phyloP scores from a whole-genome alignment of 64 coral and sea anemone genomes.

The Astreopora myriophthalma region DNA sequence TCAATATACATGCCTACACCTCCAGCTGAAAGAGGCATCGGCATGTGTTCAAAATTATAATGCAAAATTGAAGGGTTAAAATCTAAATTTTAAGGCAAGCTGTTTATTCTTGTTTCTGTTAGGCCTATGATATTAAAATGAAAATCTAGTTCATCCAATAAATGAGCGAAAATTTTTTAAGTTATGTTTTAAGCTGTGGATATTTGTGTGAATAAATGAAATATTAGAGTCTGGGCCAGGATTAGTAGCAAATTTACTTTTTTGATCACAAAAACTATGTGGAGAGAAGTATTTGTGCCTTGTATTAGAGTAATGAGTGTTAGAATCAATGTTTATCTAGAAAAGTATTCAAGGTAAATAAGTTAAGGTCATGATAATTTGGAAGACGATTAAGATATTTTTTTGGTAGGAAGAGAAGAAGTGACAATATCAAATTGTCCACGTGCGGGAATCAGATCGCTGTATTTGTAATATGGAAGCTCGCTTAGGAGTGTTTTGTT shows the following conservation, averaged over 20 bases:
- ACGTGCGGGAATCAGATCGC: too few species aligned
- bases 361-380: too few species aligned
- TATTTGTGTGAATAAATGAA: conserved; percentile 30
- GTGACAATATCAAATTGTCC: too few species aligned
- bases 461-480: background rate
- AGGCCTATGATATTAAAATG: too few species aligned
- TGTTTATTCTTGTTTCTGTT: background rate
- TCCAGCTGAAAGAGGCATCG: conserved; percentile 42
- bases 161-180: too few species aligned
- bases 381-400: too few species aligned
- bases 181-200: conserved; percentile 3
- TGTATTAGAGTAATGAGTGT: too few species aligned
- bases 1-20: conserved; percentile 45
- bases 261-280: conserved; percentile 27
- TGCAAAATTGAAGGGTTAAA: conserved; percentile 19
- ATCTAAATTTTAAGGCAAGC: background rate
- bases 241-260: conserved; percentile 37
- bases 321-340: too few species aligned
- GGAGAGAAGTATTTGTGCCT: too few species aligned
- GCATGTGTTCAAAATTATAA: conserved; percentile 50
- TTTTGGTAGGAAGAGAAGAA: too few species aligned
- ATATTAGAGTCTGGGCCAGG: conserved; percentile 12
- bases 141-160: too few species aligned
- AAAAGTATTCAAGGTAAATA: too few species aligned
- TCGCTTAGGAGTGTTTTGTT: background rate